Evolutionary conservation across 2,113 vertebrate genomes (phyloP).

Genomic region (Sebastes schlegelii): DNA sequence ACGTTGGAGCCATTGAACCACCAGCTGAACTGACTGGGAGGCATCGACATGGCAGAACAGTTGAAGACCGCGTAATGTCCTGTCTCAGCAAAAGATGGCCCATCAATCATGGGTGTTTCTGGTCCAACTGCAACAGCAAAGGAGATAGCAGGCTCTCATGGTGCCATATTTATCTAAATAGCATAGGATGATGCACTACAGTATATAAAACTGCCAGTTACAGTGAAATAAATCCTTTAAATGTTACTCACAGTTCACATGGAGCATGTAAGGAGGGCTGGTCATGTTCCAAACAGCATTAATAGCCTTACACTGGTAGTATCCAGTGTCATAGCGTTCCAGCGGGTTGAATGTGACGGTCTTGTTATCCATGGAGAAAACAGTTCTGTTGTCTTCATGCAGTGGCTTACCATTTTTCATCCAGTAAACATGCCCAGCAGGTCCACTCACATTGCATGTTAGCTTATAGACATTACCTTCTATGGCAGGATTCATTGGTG

Average conservation of each 20-base stretch:
- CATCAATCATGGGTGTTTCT: slow-evolving; percentile 33
- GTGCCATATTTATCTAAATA: not conserved
- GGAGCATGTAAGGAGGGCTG: slow-evolving; percentile 59
- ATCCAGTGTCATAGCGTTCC: slow-evolving; percentile 32
- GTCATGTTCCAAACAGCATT: slow-evolving; percentile 52
- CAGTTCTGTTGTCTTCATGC: slow-evolving; percentile 26
- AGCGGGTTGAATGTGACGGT: slow-evolving; percentile 64
- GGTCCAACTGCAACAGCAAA: slow-evolving; percentile 61
- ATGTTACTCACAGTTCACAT: slow-evolving; percentile 80
- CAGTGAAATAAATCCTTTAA: not conserved
- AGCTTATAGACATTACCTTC: slow-evolving; percentile 40
- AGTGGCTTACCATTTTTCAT: slow-evolving; percentile 41
- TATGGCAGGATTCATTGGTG: slow-evolving; percentile 10
- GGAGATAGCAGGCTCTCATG: not conserved
- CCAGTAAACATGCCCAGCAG: slow-evolving; percentile 59
- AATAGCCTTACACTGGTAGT: slow-evolving; percentile 62
- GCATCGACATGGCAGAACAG: slow-evolving; percentile 72
- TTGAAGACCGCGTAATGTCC: slow-evolving; percentile 36
- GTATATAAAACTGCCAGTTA: not conserved
- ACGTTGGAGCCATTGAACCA: slow-evolving; percentile 57
- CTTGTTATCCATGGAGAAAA: slow-evolving; percentile 38
- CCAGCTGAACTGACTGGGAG: slow-evolving; percentile 70
- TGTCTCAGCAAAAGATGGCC: slow-evolving; percentile 50
- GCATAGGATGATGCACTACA: not conserved
- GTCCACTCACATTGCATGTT: slow-evolving; percentile 62